Percentiles rank a stretch among this genome's conserved stretches.
These are phyloP conservation scores for Drosophila kurseongensis DNA, from an alignment of 1,140 invertebrate species.

Conservation along the genomic window DNA sequence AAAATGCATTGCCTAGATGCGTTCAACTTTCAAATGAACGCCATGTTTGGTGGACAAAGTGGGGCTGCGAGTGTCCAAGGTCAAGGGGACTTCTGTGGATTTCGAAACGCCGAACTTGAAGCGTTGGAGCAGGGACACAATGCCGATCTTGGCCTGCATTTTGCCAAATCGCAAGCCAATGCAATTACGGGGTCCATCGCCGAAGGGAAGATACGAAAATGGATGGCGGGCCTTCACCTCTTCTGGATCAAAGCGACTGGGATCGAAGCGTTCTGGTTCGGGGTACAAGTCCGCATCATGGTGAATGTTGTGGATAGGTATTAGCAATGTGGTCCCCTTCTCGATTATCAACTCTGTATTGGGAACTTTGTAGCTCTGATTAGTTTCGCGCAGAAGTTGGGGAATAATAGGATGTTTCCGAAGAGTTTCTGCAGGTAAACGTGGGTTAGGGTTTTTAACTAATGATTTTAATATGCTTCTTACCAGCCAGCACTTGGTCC, in stretches of 20 bases:
- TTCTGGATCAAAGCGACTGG: constrained; percentile 86
- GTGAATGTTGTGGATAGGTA: constrained; percentile 88
- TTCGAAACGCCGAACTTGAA: constrained; percentile 70
- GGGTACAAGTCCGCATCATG: constrained; percentile 86
- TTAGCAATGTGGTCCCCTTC: constrained; percentile 85
- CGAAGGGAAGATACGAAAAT: constrained; percentile 88
- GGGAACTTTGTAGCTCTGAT: constrained; percentile 85
- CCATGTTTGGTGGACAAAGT: constrained; percentile 31
- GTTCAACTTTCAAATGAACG: constrained; percentile 58
- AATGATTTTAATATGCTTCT: background rate
- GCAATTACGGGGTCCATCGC: constrained; percentile 89
- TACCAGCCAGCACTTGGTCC: constrained; percentile 81
- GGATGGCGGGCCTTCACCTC: constrained; percentile 84
- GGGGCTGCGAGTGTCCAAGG: constrained; percentile 9
- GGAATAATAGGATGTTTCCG: constrained; percentile 85
- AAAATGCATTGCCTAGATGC: constrained; percentile 9
- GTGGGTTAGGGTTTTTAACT: background rate
- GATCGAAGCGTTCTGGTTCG: constrained; percentile 87
- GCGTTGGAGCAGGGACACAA: constrained; percentile 84
- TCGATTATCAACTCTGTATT: constrained; percentile 84
- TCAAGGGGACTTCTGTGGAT: constrained; percentile 51
- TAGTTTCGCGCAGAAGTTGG: constrained; percentile 83
- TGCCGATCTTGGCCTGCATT: constrained; percentile 85
- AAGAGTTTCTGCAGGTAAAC: constrained; percentile 73
- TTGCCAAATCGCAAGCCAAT: constrained; percentile 87